Base-by-base conservation (phyloP, 1,140 invertebrate species). In the Drosophila nigrodunni region DNA sequence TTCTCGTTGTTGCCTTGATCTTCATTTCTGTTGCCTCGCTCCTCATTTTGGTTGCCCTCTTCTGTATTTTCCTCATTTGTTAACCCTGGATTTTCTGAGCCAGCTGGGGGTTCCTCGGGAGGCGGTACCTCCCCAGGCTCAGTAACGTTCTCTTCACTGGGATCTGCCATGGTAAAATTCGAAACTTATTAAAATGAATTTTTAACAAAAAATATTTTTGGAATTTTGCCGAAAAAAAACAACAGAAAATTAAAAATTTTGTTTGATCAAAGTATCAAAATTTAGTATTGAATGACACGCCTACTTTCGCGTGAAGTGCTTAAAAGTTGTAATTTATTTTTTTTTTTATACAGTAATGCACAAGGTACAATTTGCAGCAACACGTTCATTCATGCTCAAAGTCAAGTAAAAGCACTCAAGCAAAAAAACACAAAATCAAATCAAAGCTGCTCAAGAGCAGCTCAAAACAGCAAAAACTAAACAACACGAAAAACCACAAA, bases 401-500 rank as follows among this genome's bases (percentile, higher is more conserved):
- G 69, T 72, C 80, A 15, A 69, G 80, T 61, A 77, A 88, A 82
- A 67, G 74, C 78, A 77, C 82, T 78, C 70, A 85, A 69, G 78
- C 78, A 86, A 85, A 86, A 85, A 85, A 67, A 3, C 66, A 21
- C 62, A 50, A 78, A 81, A 88, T 80, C 79, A 87, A 87, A 87
- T 88, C 83, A 87, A 74, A 88, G 83, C 78, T 74, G 77, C 83
- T 86, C 82, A 88, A 88, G 80, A 88, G 83, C 66, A 74, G 11
- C 21, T 41, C 52, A 30, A 25, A 8, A 9, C 41, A 41, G 47
- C 67, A 67, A 58, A 55, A 76, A 73, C 73, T 66, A 69, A 68
- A 39, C 64, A 55, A 65, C 43, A 79, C 60, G 77, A 85, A 87
- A 87, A 87, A 87, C 83, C 85, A 87, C 85, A 87, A 87, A 87